Evolutionary conservation across 92 coral and sea anemone species (phyloP), one percentile per base, ranked within the genome.

Genomic region (Plumapathes pennacea): DNA sequence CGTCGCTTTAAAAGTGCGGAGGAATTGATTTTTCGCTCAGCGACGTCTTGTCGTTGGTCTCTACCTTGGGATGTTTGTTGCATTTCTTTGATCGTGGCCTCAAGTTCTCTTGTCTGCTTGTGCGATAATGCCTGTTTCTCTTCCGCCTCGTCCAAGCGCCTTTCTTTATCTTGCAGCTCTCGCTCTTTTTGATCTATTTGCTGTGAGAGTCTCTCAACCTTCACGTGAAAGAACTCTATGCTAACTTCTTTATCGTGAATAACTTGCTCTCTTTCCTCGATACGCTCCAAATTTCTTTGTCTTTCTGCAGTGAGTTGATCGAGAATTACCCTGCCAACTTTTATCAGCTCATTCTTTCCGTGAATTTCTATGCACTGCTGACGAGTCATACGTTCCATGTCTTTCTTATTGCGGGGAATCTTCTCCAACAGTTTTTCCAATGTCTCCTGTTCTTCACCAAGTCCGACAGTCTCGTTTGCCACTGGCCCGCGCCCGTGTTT

Each of bases 221-320:
- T 86, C 2, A 38, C 74, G 32, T 60, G 42, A 41, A 64, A 71
- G 4, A 45, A 33, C 44, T 60, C 60, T 51, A 86, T 82, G 25
- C 48, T 62, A 24, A 25, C 24, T 4, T 87, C 90, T 43, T 83
- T 87, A 5, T 57, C 77, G 22, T 73, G 52, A 5, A 87, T 61
- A 10, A 45, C 38, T 30, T 78, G 72, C 21, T 83, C 81, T 37
- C 49, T 77, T 46, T 87, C 87, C 61, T 83, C 90, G 13, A 87
- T 22, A 1, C 70, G 33, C 26, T 56, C 55, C 22, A 56, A 24
- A 9, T 76, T 13, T 17, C 62, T 33, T 12, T 83, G 76, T 4
- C 67, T 75, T 30, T 87, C 90, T 1, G 20, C 50, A 2, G 74
- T 43, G 32, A 72, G 19, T 9, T 46, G 51, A 38, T 53, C 74